A percentile compares a stretch with the other conserved stretches of the same genome.
These are phyloP conservation scores for Glaucomys volans DNA, from an alignment of 2,113 vertebrate genomes.

Conservation along the genomic window DNA sequence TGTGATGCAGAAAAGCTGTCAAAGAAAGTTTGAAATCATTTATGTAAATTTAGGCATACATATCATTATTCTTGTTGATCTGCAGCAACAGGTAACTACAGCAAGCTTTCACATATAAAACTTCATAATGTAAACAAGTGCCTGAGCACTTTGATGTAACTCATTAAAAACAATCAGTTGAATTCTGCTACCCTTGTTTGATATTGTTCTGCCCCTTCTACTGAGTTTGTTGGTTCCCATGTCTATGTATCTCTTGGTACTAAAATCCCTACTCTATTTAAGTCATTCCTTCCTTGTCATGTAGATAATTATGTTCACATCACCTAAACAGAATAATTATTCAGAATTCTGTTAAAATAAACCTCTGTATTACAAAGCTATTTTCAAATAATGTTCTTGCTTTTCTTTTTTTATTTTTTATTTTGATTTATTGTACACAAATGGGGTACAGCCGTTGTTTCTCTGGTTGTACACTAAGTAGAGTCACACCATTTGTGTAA, in stretches of 20 bases:
- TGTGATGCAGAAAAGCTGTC: slow-evolving; percentile 15
- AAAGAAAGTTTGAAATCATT: slow-evolving; percentile 38
- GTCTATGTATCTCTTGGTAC: neutral
- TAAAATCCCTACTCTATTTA: neutral
- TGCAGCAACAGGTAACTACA: neutral
- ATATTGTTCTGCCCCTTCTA: neutral
- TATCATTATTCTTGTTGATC: neutral
- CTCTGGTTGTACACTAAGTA: no score
- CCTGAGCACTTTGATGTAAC: neutral
- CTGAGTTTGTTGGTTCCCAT: neutral
- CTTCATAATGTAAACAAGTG: neutral
- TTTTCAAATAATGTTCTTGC: neutral
- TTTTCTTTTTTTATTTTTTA: no score
- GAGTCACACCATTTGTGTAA: no score
- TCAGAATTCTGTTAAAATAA: neutral
- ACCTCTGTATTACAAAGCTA: neutral
- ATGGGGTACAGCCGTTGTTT: no score
- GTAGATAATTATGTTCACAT: neutral
- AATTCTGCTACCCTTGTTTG: neutral
- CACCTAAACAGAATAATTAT: neutral
- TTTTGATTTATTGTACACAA: no score
- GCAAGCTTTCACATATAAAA: neutral
- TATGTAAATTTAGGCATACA: neutral
- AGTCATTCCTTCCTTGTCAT: neutral
- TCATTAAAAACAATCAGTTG: neutral